These are phyloP conservation scores for Subacronicta megacephala DNA, from an alignment of 2,888 invertebrate genomes.

Conservation along the genomic window DNA sequence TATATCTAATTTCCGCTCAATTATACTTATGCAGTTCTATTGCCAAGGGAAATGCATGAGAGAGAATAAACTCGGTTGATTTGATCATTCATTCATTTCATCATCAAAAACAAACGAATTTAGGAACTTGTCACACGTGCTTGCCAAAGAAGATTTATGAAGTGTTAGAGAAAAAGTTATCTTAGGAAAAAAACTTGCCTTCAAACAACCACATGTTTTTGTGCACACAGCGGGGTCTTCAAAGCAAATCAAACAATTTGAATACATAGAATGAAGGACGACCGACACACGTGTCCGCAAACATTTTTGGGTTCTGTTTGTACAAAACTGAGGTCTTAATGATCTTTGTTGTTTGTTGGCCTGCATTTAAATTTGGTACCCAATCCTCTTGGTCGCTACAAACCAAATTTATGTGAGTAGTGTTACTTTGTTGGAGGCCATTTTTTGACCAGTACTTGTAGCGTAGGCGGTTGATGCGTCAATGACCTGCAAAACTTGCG, in stretches of 20 bases:
- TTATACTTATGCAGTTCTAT: constrained; percentile 72
- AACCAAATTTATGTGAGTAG: constrained; percentile 49
- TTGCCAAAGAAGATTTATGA: constrained; percentile 57
- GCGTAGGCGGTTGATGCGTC: constrained; percentile 87
- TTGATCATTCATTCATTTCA: constrained; percentile 20
- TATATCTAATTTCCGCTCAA: constrained; percentile 80
- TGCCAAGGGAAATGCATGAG: constrained; percentile 50
- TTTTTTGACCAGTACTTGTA: constrained; percentile 76
- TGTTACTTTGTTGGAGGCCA: constrained; percentile 54
- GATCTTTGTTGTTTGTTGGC: constrained; percentile 65
- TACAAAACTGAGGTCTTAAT: constrained; percentile 74
- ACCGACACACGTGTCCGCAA: constrained; percentile 81
- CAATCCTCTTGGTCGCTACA: constrained; percentile 45
- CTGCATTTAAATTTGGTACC: constrained; percentile 50
- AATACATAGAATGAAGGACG: constrained; percentile 76
- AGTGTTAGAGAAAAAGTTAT: constrained; percentile 50
- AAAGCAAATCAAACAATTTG: constrained; percentile 77
- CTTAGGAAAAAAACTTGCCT: constrained; percentile 42
- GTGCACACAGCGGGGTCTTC: constrained; percentile 76
- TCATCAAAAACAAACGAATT: constrained; percentile 26
- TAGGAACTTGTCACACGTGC: constrained; percentile 47
- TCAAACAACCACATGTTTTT: constrained; percentile 66
- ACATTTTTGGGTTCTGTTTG: constrained; percentile 80
- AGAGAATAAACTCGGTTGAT: constrained; percentile 25
- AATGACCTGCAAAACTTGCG: constrained; percentile 88